Percentiles rank a stretch among this genome's conserved stretches.
phyloP scores from a whole-genome alignment of 2,888 invertebrate genomes.

The Lepetodrilus schrolli region DNA sequence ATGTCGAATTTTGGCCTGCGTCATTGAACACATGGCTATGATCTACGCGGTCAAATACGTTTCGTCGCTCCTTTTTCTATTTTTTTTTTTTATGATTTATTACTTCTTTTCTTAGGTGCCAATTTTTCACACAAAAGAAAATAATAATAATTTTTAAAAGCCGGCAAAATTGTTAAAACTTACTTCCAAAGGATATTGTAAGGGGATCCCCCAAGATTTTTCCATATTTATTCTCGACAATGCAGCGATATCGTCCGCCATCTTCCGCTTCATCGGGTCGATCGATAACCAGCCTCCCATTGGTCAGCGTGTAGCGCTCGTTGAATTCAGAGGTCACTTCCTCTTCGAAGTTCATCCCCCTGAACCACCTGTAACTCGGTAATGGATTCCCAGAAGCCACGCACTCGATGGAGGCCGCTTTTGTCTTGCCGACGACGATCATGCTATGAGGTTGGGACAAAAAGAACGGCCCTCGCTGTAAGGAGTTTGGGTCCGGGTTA shows the following conservation, averaged over 20 bases:
- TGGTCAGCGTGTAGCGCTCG: slow-evolving; percentile 87
- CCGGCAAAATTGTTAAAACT: no score
- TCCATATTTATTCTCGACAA: slow-evolving; percentile 90
- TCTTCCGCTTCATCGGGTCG: slow-evolving; percentile 86
- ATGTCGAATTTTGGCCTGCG: no score
- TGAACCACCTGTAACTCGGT: slow-evolving; percentile 92
- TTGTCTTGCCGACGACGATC: slow-evolving; percentile 83
- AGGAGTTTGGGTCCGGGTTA: slow-evolving; percentile 82
- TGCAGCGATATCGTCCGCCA: slow-evolving; percentile 91
- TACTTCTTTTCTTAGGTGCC: no score
- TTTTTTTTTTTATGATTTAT: no score
- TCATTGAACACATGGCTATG: no score
- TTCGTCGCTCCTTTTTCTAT: no score
- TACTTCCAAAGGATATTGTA: slow-evolving; percentile 87
- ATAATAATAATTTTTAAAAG: no score
- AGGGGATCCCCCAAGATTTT: slow-evolving; percentile 91
- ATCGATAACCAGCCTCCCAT: slow-evolving; percentile 91
- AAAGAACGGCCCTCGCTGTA: slow-evolving; percentile 92
- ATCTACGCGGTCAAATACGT: no score
- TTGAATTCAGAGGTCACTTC: slow-evolving; percentile 80
- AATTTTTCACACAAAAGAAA: no score
- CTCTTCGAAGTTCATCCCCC: slow-evolving; percentile 64
- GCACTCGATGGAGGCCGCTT: slow-evolving; percentile 68
- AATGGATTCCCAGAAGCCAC: slow-evolving; percentile 84
- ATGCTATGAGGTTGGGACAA: slow-evolving; percentile 89